Conservation (phyloP, 2,888 invertebrate species). For the Cataglyphis cursor region DNA sequence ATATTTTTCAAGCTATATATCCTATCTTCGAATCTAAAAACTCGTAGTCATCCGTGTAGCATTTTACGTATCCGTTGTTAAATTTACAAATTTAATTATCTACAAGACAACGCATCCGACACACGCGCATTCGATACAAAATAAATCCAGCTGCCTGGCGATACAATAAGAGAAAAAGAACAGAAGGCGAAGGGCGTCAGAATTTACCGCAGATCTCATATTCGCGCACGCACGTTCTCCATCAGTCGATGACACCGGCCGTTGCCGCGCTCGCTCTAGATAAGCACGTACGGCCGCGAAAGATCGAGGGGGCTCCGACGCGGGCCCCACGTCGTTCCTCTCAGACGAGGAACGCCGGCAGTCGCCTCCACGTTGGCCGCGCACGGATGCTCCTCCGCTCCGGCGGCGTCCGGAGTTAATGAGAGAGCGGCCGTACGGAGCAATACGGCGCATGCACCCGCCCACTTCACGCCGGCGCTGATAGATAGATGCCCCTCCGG, state of each 20-base stretch:
- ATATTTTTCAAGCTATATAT: not conserved
- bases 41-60: not conserved
- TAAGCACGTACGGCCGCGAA: conserved; percentile 46
- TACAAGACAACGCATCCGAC: not conserved
- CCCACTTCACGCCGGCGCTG: conserved; percentile 87
- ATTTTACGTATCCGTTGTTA: too few relatives aligned
- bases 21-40: not conserved
- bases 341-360: conserved; percentile 81
- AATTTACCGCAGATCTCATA: not conserved
- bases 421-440: conserved; percentile 86
- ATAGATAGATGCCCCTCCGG: conserved; percentile 86
- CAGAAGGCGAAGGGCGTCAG: not conserved
- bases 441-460: conserved; percentile 86
- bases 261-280: conserved; percentile 35
- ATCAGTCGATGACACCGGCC: conserved; percentile 39
- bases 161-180: not conserved
- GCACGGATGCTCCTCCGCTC: conserved; percentile 88
- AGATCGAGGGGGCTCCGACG: conserved; percentile 37
- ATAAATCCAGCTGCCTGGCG: not conserved
- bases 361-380: conserved; percentile 69
- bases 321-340: conserved; percentile 31
- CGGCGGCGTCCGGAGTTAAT: conserved; percentile 87
- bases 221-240: conserved; percentile 31
- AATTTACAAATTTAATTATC: not conserved
- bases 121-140: not conserved